Evolutionary conservation across 2,797 vertebrate genomes (phyloP).

Genomic region (Microctenopoma steveboyesi): DNA sequence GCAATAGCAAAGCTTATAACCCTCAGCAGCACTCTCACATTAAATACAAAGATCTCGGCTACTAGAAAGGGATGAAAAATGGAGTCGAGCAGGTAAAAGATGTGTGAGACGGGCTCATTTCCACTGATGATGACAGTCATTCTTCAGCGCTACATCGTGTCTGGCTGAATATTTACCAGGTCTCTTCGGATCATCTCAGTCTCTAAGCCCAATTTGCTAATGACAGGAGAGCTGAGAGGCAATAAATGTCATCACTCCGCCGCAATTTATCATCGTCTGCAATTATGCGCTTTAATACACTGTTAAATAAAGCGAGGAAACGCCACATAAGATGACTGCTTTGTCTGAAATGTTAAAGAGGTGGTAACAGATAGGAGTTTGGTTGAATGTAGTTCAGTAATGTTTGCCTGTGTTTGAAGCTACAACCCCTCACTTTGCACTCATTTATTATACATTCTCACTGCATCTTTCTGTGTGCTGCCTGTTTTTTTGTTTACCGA

Average conservation of each 20-base stretch:
- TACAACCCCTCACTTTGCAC: conserved; percentile 12
- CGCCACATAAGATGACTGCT: conserved; percentile 50
- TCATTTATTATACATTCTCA: conserved; percentile 21
- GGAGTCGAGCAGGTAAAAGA: conserved; percentile 56
- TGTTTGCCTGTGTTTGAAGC: conserved; percentile 8
- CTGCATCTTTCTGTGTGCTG: conserved; percentile 3
- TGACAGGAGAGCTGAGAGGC: conserved; percentile 78
- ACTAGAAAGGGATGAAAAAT: conserved; percentile 35
- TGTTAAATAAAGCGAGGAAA: conserved; percentile 61
- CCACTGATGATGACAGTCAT: conserved; percentile 74
- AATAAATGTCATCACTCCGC: conserved; percentile 79
- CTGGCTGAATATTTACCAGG: conserved; percentile 69
- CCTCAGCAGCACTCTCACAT: conserved; percentile 24
- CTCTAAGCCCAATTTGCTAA: conserved; percentile 83
- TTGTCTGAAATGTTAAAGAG: conserved; percentile 32
- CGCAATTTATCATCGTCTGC: conserved; percentile 77
- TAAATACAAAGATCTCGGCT: conserved; percentile 48
- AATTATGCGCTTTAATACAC: conserved; percentile 71
- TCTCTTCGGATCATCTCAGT: conserved; percentile 70
- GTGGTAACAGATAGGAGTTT: conserved; percentile 32
- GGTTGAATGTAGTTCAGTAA: conserved; percentile 47
- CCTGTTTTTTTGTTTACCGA: conserved; percentile 8
- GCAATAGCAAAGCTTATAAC: conserved; percentile 22
- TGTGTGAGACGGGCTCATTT: conserved; percentile 73
- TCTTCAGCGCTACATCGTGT: conserved; percentile 70